A percentile compares a stretch with the other conserved stretches of the same genome.
Conservation (phyloP, 2,113 vertebrate genomes). For the human region DNA sequence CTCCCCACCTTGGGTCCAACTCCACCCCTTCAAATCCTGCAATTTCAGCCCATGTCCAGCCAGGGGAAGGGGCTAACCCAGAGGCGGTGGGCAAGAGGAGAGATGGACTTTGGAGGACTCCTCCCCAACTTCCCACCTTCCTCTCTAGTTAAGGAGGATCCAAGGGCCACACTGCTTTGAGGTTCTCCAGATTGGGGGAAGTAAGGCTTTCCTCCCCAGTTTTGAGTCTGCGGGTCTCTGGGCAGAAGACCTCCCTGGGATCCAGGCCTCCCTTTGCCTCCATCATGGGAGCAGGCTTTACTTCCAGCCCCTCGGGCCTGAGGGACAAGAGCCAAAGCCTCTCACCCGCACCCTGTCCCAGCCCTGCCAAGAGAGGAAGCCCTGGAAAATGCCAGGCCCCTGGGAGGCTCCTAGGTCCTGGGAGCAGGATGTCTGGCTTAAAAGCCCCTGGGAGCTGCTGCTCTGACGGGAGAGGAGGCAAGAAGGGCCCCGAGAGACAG, state of each 20-base stretch:
- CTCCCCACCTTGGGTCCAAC: neutral
- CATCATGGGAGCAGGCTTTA: neutral
- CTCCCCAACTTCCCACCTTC: neutral
- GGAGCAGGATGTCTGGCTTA: neutral
- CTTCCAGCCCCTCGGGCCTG: neutral
- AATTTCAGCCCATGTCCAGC: neutral
- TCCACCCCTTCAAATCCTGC: neutral
- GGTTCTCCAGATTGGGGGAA: neutral
- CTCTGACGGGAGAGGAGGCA: neutral
- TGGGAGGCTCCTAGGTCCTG: neutral
- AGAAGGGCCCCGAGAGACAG: neutral
- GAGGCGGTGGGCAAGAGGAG: neutral
- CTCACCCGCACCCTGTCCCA: neutral
- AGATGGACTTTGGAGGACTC: neutral
- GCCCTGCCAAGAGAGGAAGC: neutral
- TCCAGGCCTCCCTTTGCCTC: neutral
- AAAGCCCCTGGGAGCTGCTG: neutral
- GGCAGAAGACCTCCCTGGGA: neutral
- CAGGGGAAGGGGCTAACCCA: neutral
- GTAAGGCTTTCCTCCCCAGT: neutral
- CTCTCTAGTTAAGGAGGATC: slow-evolving; percentile 57
- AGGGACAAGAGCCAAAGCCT: neutral
- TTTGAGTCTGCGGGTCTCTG: neutral
- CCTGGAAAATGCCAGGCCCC: neutral
- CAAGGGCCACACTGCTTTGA: slow-evolving; percentile 47